phyloP scores from a whole-genome alignment of 2,797 vertebrate species.

The Eulemur mongoz region DNA sequence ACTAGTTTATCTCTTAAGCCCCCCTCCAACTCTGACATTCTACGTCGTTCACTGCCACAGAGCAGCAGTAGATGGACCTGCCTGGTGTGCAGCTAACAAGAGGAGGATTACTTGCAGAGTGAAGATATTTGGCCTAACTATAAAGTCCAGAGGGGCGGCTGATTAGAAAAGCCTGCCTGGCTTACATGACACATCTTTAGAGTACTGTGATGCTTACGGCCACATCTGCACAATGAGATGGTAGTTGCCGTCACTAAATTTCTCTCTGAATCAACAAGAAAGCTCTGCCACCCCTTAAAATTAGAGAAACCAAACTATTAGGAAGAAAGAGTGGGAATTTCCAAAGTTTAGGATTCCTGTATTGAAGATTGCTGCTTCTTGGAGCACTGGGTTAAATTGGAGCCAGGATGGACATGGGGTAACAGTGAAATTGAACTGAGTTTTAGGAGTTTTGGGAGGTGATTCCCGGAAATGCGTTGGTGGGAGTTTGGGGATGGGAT shows the following conservation, averaged over 20 bases:
- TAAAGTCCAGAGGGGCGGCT: background rate
- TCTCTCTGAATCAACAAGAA: background rate
- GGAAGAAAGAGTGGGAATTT: background rate
- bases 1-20: background rate
- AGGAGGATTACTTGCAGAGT: background rate
- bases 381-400: background rate
- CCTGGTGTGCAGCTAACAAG: background rate
- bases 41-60: background rate
- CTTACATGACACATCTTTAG: background rate
- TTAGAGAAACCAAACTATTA: background rate
- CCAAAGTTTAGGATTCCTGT: background rate
- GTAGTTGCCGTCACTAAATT: background rate
- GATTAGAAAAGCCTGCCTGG: background rate
- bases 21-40: background rate
- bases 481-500: background rate
- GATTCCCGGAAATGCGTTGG: background rate
- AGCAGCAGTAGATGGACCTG: background rate
- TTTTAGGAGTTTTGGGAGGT: background rate
- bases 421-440: background rate
- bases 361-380: background rate
- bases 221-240: background rate
- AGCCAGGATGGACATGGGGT: background rate
- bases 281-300: background rate
- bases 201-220: background rate
- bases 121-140: background rate